Evolutionary conservation across 2,113 vertebrate genomes (phyloP), one percentile per base, ranked within the genome.

Genomic region (Puffinus mauretanicus): DNA sequence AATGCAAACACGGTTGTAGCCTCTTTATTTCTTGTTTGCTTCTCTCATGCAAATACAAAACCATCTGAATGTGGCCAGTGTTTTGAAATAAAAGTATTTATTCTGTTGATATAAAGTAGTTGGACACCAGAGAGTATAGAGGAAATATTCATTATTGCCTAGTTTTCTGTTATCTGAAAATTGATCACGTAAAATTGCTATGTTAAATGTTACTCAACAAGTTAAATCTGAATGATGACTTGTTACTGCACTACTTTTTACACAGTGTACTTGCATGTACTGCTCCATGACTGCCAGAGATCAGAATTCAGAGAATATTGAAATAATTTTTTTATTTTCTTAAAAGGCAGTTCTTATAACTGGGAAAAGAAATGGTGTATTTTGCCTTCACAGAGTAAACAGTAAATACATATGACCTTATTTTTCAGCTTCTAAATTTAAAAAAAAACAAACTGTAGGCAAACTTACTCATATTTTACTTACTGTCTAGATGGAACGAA

Each of bases 11-110:
- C 57, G 78, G 36, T 96, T 94, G 66, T 92, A 97, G 42, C 36
- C 94, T 93, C 88, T 96, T 95, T 96, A 86, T 96, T 95, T 96
- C 64, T 87, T 86, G 71, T 81, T 94, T 88, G 40, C 88, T 91
- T 93, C 62, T 92, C 75, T 95, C 75, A 87, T 95, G 89, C 90
- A 95, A 72, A 83, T 83, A 32, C 36, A 61, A 96, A 92, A 71
- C 26, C 55, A 73, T 54, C 20, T 88, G 18, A 88, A 85, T 57
- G 34, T 44, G 47, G 49, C 9, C 32, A 40, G 7, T 84, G 54
- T 72, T 95, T 93, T 88, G 58, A 71, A 81, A 75, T 66, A 47
- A 83, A 86, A 70, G 57, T 76, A 46, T 66, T 80, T 91, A 46
- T 78, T 85, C n/a, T n/a, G 4, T 64, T 85, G 16, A 18, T 54